These are phyloP conservation scores for Sigmodon hispidus DNA, from an alignment of 2,113 vertebrate species.

Conservation along the genomic window DNA sequence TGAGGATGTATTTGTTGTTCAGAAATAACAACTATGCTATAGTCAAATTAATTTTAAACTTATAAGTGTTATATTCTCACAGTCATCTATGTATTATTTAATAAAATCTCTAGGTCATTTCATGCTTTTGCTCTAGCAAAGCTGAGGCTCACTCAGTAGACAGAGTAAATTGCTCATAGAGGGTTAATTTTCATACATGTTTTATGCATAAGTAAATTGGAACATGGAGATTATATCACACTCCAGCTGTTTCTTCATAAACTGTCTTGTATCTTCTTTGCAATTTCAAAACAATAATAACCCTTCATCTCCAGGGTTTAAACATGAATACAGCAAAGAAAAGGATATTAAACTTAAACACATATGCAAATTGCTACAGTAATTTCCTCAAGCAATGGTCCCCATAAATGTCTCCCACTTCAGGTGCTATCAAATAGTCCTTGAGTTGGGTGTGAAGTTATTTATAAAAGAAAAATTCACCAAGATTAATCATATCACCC, in stretches of 20 bases:
- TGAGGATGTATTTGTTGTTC: constrained; percentile 58
- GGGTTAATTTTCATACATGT: constrained; percentile 86
- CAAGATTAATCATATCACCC: neutral
- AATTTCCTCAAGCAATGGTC: neutral
- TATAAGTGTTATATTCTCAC: constrained; percentile 59
- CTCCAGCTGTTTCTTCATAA: constrained; percentile 86
- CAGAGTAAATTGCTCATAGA: constrained; percentile 81
- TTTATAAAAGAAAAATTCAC: neutral
- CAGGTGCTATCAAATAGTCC: neutral
- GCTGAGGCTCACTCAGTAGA: constrained; percentile 71
- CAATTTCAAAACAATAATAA: constrained; percentile 80
- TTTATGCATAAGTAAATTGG: constrained; percentile 86
- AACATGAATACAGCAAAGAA: neutral
- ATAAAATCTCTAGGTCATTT: constrained; percentile 72
- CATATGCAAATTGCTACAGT: neutral
- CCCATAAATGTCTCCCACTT: neutral
- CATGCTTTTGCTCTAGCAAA: constrained; percentile 67
- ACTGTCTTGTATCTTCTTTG: constrained; percentile 76
- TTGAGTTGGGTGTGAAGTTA: neutral
- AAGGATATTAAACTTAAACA: neutral
- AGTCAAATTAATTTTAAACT: constrained; percentile 84
- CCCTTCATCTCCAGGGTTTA: constrained; percentile 68
- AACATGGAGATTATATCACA: constrained; percentile 85
- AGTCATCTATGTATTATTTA: constrained; percentile 84
- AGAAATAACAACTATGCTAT: constrained; percentile 70